Base-by-base conservation (phyloP, 2,113 vertebrate genomes). In the Tilapia sparmanii region DNA sequence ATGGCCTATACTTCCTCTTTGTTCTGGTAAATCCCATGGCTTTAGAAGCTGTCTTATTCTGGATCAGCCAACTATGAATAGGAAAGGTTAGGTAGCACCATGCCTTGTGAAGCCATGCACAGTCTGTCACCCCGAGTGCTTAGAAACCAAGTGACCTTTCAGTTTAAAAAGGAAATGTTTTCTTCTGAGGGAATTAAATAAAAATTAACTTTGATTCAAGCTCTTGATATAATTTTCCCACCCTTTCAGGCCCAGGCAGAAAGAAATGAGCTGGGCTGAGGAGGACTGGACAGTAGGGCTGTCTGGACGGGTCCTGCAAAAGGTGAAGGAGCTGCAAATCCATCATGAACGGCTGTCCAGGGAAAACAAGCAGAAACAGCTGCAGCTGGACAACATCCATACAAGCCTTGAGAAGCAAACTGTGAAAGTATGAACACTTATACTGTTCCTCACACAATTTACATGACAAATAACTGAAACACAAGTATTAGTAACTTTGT, bases 271-370 rank as follows among this genome's bases (percentile, higher is more conserved):
- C 94, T 97, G 97, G 97, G 95, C 95, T 2, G 92, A 95, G 53
- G 97, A 97, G 47, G 96, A 97, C 89, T 97, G 97, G 97, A 96
- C 96, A 1, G 92, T 93, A 33, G 97, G 96, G 9, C 94, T 97
- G 53, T 95, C 97, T 4, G 95, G 95, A 81, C 91, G 82, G 35
- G 96, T 95, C 76, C 93, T 96, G 76, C 95, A 95, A 83, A 97
- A 96, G 71, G 96, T 97, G 68, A 94, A 95, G 81, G 96, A 97
- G 91, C 90, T 97, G 83, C 96, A 97, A 93, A 80, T 92, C 24
- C 94, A 96, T 5, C 94, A 96, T 55, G 97, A 97, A 87, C 95
- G 95, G 33, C 86, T 97, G 85, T 94, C 87, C 73, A 94, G 96
- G 83, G 97, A 97, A 87, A 96, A 91, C 85, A 96, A 96, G 82